phyloP scores from a whole-genome alignment of 2,888 invertebrate genomes.

The Pegoplata infirma region DNA sequence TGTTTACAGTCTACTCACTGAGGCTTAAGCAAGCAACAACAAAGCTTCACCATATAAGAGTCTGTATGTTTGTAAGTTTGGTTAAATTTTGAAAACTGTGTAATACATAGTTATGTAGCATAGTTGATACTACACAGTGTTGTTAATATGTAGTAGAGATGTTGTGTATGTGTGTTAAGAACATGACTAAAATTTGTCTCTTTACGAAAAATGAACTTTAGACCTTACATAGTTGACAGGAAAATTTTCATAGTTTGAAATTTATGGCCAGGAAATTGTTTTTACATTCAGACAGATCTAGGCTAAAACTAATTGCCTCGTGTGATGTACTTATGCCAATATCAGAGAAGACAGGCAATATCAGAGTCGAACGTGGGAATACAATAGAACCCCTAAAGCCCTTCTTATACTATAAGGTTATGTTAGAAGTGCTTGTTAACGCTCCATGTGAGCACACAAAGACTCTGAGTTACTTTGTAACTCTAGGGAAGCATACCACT shows the following conservation, averaged over 20 bases:
- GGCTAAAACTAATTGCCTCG: too few relatives aligned
- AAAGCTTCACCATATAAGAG: conserved; percentile 9
- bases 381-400: too few relatives aligned
- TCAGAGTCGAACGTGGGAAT: too few relatives aligned
- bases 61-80: conserved; percentile 8
- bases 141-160: neutral
- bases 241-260: conserved; percentile 37
- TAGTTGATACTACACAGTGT: conserved; percentile 3
- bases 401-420: too few relatives aligned
- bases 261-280: too few relatives aligned
- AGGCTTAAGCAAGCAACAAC: conserved; percentile 26
- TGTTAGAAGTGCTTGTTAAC: too few relatives aligned
- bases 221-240: conserved; percentile 60
- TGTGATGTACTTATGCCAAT: too few relatives aligned
- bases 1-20: conserved; percentile 47
- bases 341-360: too few relatives aligned
- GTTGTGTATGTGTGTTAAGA: conserved; percentile 22
- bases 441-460: too few relatives aligned
- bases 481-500: too few relatives aligned
- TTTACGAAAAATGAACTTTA: conserved; percentile 54
- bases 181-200: conserved; percentile 64
- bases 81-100: conserved; percentile 20
- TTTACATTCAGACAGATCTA: too few relatives aligned
- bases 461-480: too few relatives aligned
- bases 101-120: conserved; percentile 23